Evolutionary conservation across 2,888 invertebrate genomes (phyloP).

Genomic region (Acrobasis suavella): DNA sequence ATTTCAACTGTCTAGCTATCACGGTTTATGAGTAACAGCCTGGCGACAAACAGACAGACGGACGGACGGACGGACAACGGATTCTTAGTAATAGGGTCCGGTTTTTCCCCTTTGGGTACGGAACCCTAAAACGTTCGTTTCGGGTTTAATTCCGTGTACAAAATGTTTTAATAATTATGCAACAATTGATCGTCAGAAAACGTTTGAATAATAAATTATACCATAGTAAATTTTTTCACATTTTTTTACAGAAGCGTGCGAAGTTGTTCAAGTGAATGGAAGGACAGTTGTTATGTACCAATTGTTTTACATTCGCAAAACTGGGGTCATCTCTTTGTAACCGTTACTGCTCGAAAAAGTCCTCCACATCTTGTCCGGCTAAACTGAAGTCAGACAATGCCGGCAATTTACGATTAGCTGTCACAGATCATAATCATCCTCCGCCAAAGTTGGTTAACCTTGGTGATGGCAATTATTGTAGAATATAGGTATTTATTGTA

Average conservation of each 20-base stretch:
- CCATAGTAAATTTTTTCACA: too few relatives aligned
- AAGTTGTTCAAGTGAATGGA: not conserved
- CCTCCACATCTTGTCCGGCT: slow-evolving; percentile 29
- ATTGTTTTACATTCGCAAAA: slow-evolving; percentile 34
- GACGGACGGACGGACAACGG: too few relatives aligned
- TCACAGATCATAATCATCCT: slow-evolving; percentile 44
- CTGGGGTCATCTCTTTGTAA: slow-evolving; percentile 24
- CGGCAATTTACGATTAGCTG: slow-evolving; percentile 33
- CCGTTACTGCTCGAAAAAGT: slow-evolving; percentile 22
- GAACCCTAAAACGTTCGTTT: too few relatives aligned
- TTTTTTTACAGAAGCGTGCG: not conserved
- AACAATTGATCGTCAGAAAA: too few relatives aligned
- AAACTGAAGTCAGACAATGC: slow-evolving; percentile 30
- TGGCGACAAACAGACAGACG: too few relatives aligned
- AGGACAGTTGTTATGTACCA: slow-evolving; percentile 19
- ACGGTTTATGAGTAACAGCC: too few relatives aligned
- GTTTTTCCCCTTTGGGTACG: too few relatives aligned
- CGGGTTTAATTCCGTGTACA: too few relatives aligned
- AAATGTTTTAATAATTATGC: too few relatives aligned
- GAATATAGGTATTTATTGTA: slow-evolving; percentile 13
- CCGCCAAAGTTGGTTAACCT: slow-evolving; percentile 36
- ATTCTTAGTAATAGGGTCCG: too few relatives aligned
- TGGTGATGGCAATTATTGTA: slow-evolving; percentile 33
- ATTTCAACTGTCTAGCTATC: too few relatives aligned
- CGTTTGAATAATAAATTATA: too few relatives aligned